These are phyloP conservation scores for Tachina grossa DNA, from an alignment of 2,888 invertebrate genomes.

Conservation along the genomic window DNA sequence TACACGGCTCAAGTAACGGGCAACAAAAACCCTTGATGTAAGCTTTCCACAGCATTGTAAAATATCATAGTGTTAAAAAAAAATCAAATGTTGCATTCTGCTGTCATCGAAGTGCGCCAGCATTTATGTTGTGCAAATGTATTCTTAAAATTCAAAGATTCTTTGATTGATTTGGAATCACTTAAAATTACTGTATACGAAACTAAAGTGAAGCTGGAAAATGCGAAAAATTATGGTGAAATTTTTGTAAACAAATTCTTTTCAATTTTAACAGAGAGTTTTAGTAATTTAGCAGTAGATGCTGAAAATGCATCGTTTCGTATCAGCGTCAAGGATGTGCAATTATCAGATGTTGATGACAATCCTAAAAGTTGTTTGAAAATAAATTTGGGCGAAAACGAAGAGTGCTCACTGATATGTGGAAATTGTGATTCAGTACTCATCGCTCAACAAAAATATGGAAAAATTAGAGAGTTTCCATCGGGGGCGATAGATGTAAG, in stretches of 20 bases:
- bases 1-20: not conserved
- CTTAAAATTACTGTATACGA: slow-evolving; percentile 73
- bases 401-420: slow-evolving; percentile 75
- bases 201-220: slow-evolving; percentile 67
- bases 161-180: slow-evolving; percentile 74
- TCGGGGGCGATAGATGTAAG: slow-evolving; percentile 78
- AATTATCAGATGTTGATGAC: not conserved
- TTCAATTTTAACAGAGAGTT: slow-evolving; percentile 75
- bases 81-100: slow-evolving; percentile 75
- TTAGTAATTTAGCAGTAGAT: slow-evolving; percentile 76
- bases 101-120: slow-evolving; percentile 80
- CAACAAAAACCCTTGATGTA: not conserved
- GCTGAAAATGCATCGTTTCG: slow-evolving; percentile 78
- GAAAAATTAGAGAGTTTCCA: slow-evolving; percentile 79
- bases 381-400: slow-evolving; percentile 70
- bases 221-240: slow-evolving; percentile 71
- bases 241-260: slow-evolving; percentile 73
- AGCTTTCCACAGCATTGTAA: not conserved
- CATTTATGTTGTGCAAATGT: slow-evolving; percentile 79
- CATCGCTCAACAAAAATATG: slow-evolving; percentile 69
- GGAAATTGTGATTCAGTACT: slow-evolving; percentile 74
- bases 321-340: slow-evolving; percentile 75
- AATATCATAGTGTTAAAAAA: not conserved
- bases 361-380: slow-evolving; percentile 32
- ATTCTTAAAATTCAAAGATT: slow-evolving; percentile 76